Percentiles rank a stretch among this genome's conserved stretches.
These are phyloP conservation scores for Lasioglossum figueresi DNA, from an alignment of 2,888 invertebrate species.

Conservation along the genomic window DNA sequence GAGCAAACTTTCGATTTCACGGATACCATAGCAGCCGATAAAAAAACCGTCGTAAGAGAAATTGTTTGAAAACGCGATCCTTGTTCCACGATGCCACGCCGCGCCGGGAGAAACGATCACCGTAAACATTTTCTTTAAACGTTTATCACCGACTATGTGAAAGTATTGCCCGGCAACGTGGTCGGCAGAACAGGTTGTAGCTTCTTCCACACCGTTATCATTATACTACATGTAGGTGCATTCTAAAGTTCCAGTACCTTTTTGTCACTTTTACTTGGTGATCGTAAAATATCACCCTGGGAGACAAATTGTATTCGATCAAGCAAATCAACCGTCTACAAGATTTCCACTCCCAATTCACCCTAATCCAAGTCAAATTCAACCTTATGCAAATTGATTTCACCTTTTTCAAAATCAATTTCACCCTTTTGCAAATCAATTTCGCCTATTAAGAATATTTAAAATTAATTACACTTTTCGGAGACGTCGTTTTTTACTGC, in stretches of 20 bases:
- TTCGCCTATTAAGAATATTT: no score
- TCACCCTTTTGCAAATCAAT: no score
- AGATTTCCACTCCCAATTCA: no score
- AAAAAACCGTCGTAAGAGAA: constrained; percentile 33
- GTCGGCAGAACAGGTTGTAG: not conserved
- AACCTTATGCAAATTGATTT: no score
- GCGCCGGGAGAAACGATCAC: constrained; percentile 10
- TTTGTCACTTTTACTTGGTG: not conserved
- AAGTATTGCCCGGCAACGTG: constrained; percentile 19
- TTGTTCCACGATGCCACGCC: constrained; percentile 2
- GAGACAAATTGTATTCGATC: no score
- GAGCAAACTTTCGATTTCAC: constrained; percentile 45
- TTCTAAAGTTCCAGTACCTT: not conserved
- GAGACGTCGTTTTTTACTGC: no score
- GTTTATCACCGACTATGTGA: constrained; percentile 36
- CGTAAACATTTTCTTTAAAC: constrained; percentile 1
- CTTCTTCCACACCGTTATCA: not conserved
- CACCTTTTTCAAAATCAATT: no score
- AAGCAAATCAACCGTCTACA: no score
- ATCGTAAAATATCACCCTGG: no score
- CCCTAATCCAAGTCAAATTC: no score
- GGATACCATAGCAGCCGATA: constrained; percentile 14
- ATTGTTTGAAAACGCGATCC: constrained; percentile 31
- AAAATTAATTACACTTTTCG: no score
- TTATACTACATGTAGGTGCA: not conserved